Evolutionary conservation across 2,113 vertebrate species (phyloP).

Genomic region (Cryptomyrus ogoouensis): DNA sequence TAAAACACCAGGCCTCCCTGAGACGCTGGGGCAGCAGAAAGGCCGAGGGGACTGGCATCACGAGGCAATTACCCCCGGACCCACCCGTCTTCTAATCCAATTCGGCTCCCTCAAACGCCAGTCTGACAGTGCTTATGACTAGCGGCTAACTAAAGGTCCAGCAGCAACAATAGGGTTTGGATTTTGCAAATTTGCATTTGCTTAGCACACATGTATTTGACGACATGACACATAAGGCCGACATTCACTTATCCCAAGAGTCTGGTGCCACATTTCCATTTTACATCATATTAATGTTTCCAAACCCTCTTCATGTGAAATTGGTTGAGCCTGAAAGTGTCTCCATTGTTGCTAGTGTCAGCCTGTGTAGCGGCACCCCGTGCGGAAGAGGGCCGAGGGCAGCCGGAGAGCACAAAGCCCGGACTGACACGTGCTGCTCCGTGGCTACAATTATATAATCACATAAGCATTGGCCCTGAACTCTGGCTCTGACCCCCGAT

Average conservation of each 20-base stretch:
- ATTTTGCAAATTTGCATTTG: not conserved
- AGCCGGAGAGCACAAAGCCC: constrained; percentile 28
- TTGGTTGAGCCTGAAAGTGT: constrained; percentile 3
- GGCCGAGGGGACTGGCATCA: constrained; percentile 40
- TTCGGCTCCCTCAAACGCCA: constrained; percentile 28
- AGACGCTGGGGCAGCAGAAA: constrained; percentile 23
- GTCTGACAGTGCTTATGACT: constrained; percentile 5
- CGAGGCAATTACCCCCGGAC: constrained; percentile 45
- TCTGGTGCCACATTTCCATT: not conserved
- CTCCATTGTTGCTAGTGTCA: constrained; percentile 40
- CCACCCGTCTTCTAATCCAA: constrained; percentile 38
- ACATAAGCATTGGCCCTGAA: constrained; percentile 48
- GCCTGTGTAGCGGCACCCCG: constrained; percentile 34
- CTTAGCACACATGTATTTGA: not conserved
- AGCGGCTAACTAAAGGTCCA: not conserved
- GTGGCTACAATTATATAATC: constrained; percentile 54
- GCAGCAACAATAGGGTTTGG: not conserved
- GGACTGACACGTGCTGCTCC: constrained; percentile 40
- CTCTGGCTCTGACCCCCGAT: constrained; percentile 48
- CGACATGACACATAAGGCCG: not conserved
- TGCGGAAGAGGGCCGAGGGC: constrained; percentile 35
- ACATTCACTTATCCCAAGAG: not conserved
- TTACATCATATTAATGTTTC: constrained; percentile 1
- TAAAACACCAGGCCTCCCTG: constrained; percentile 18
- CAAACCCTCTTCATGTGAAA: not conserved